A percentile compares a stretch with the other conserved stretches of the same genome.
Conservation (phyloP, 1,140 invertebrate genomes). For the Globodera ellingtonae region DNA sequence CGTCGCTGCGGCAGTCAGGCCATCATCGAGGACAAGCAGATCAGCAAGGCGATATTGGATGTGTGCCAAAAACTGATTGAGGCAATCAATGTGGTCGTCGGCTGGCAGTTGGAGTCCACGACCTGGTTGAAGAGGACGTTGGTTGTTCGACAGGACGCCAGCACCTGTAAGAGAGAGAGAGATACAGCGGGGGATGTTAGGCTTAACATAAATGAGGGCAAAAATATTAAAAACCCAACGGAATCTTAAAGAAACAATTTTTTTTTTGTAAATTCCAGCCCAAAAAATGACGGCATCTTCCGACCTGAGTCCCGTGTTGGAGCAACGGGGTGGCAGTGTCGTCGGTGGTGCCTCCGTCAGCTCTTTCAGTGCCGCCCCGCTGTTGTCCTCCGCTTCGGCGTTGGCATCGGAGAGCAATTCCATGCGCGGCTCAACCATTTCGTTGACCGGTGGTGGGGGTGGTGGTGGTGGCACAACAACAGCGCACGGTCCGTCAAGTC, state of each 20-base stretch:
- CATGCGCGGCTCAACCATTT: slow-evolving; percentile 56
- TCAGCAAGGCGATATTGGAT: slow-evolving; percentile 72
- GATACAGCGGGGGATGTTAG: no score
- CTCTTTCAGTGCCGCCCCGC: neutral
- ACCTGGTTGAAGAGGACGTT: slow-evolving; percentile 86
- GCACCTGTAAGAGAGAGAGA: slow-evolving; percentile 20
- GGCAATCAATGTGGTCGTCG: slow-evolving; percentile 81
- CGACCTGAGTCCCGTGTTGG: slow-evolving; percentile 47
- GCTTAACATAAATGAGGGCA: no score
- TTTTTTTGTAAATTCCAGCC: slow-evolving; percentile 2
- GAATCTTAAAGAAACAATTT: no score
- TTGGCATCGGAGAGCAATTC: slow-evolving; percentile 53
- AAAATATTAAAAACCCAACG: no score
- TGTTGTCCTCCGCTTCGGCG: slow-evolving; percentile 12
- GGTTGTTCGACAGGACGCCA: slow-evolving; percentile 79
- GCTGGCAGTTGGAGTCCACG: slow-evolving; percentile 84
- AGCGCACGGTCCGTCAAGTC: neutral
- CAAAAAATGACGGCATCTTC: slow-evolving; percentile 12
- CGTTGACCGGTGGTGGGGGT: slow-evolving; percentile 33
- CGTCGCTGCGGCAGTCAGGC: slow-evolving; percentile 77
- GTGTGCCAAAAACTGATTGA: slow-evolving; percentile 75
- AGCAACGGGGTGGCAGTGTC: slow-evolving; percentile 34
- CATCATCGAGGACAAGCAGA: slow-evolving; percentile 81
- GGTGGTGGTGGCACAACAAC: neutral
- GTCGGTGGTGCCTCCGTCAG: neutral